These are phyloP conservation scores for Malthinus flaveolus DNA, from an alignment of 2,888 invertebrate genomes.

Conservation along the genomic window DNA sequence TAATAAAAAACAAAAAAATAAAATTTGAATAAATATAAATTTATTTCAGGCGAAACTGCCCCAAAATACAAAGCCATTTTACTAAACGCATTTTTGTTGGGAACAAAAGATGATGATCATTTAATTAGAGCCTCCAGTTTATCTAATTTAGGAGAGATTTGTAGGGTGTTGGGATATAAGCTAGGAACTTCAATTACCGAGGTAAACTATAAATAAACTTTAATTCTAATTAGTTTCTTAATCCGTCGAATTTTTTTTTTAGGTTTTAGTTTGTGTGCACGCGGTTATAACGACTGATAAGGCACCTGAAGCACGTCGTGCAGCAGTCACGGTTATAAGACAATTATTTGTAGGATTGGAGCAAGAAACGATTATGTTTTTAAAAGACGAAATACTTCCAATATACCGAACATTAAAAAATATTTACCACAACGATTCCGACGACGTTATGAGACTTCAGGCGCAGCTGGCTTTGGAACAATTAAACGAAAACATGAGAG, in stretches of 20 bases:
- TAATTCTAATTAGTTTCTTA: conserved; percentile 10
- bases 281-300: conserved; percentile 71
- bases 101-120: conserved; percentile 70
- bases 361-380: conserved; percentile 65
- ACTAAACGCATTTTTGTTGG: conserved; percentile 71
- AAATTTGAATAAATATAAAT: background rate
- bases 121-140: conserved; percentile 79
- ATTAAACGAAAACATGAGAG: conserved; percentile 68
- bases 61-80: conserved; percentile 69
- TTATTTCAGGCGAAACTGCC: conserved; percentile 69
- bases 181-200: conserved; percentile 74
- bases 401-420: conserved; percentile 72
- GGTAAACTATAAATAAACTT: conserved; percentile 54
- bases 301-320: conserved; percentile 73
- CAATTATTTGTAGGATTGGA: conserved; percentile 76
- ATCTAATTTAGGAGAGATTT: conserved; percentile 82
- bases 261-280: conserved; percentile 74
- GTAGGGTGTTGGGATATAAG: conserved; percentile 72
- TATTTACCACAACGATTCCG: conserved; percentile 64
- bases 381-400: conserved; percentile 68
- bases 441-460: conserved; percentile 74
- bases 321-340: conserved; percentile 77
- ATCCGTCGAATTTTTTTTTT: conserved; percentile 41
- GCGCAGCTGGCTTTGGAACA: conserved; percentile 78
- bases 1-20: no score